Conservation (phyloP, 2,797 vertebrate species). For the Sciurus vulgaris region DNA sequence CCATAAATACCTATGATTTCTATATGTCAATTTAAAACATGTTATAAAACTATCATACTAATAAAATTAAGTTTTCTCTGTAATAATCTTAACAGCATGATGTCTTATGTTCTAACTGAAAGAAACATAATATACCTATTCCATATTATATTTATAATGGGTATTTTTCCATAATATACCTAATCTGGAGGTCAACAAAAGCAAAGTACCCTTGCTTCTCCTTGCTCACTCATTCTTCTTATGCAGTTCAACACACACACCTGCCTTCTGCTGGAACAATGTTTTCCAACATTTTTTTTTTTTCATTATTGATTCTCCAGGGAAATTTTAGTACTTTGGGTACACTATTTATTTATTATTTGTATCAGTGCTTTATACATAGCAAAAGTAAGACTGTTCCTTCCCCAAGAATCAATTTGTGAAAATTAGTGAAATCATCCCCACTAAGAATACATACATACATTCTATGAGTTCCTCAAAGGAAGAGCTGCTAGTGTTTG, state of each 20-base stretch:
- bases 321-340: neutral
- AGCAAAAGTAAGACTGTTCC: neutral
- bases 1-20: neutral
- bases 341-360: neutral
- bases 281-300: neutral
- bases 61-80: slow-evolving; percentile 9
- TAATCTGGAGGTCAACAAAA: neutral
- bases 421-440: neutral
- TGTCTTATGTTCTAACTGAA: neutral
- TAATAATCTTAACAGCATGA: neutral
- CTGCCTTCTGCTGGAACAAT: neutral
- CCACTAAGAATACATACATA: neutral
- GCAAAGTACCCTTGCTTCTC: neutral
- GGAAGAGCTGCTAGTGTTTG: neutral
- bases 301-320: neutral
- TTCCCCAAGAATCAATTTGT: neutral
- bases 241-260: neutral
- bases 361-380: neutral
- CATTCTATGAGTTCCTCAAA: neutral
- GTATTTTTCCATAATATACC: neutral
- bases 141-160: no score
- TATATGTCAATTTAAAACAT: neutral
- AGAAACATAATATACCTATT: no score
- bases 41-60: neutral
- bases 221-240: neutral